Base-by-base conservation (phyloP, 2,888 invertebrate species). In the Eupeodes latifasciatus region DNA sequence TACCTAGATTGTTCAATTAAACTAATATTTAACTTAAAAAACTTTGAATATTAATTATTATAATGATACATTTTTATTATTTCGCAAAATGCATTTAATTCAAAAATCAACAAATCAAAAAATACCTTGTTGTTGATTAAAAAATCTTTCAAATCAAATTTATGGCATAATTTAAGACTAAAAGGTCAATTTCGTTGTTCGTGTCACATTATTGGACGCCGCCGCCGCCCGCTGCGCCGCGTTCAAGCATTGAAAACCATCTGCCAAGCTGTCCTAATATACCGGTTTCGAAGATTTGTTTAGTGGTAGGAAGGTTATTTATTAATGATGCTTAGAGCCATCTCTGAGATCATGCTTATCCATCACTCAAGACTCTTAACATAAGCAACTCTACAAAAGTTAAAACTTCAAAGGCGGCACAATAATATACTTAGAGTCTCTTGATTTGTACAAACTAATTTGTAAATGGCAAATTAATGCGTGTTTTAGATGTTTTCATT, bases 401-500 rank as follows among this genome's bases (percentile, higher is more conserved):
- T 9, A 7, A 19, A 64, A 57, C 81, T 53, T 88, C 87, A 88
- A 88, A 88, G 77, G 74, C 77, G 84, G 72, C 61, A 55, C 16
- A 61, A 44, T 74, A 76, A 59, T 69, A 83, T 57, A 83, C 59
- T 76, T 72, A 81, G 62, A 64, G 87, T 84, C 80, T 77, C 74
- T 88, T 74, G 77, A 84, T 88, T 88, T 77, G 84, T 64, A 81
- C 74, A 78, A 77, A 81, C 84, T 77, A 88, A 88, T 88, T 88
- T 88, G 87, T 88, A 83, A 88, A 88, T 88, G 61, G 84, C 84
- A 84, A 88, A 81, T 84, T 88, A 88, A 88, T 88, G 84, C 81
- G 84, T 76, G 81, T 81, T 84, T 84, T 74, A 74, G 87, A 87
- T 87, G 87, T 87, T 84, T 88, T 81, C 84, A 88, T 88, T 88